These are phyloP conservation scores for Trichopoda pennipes DNA, from an alignment of 2,888 invertebrate species.

Conservation along the genomic window DNA sequence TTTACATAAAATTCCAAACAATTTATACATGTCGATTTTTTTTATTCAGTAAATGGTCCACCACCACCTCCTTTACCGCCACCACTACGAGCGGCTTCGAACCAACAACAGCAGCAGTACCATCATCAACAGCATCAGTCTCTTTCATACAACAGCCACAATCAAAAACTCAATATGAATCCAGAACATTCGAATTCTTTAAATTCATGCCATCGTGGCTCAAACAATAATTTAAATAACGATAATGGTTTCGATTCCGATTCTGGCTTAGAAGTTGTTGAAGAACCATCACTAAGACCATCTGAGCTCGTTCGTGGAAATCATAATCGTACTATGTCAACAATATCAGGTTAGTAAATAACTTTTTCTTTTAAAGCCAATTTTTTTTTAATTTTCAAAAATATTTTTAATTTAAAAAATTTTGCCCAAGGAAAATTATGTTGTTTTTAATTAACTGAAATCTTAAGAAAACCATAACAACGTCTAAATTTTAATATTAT, in stretches of 20 bases:
- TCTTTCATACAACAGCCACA: conserved; percentile 26
- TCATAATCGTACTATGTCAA: conserved; percentile 83
- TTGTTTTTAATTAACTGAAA: no score
- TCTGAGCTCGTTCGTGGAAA: conserved; percentile 85
- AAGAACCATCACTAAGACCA: conserved; percentile 86
- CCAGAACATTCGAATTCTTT: conserved; percentile 65
- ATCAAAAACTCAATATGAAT: conserved; percentile 66
- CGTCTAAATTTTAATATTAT: no score
- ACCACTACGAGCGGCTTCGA: conserved; percentile 81
- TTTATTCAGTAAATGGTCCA: conserved; percentile 81
- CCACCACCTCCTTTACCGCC: conserved; percentile 88
- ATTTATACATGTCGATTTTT: conserved; percentile 12
- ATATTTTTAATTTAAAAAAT: no score
- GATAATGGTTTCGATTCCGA: conserved; percentile 78
- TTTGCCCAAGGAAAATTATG: no score
- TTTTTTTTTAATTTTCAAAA: no score
- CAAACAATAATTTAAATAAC: conserved; percentile 70
- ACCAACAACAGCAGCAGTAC: conserved; percentile 56
- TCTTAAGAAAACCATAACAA: no score
- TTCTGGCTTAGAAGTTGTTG: conserved; percentile 83
- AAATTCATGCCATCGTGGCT: conserved; percentile 63
- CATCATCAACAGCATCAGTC: conserved; percentile 39
- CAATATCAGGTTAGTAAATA: conserved; percentile 81
- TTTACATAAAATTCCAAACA: conserved; percentile 24
- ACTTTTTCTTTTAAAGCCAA: no score